Evolutionary conservation across 2,797 vertebrate genomes (phyloP), one percentile per base, ranked within the genome.

Genomic region (Scyliorhinus canicula): DNA sequence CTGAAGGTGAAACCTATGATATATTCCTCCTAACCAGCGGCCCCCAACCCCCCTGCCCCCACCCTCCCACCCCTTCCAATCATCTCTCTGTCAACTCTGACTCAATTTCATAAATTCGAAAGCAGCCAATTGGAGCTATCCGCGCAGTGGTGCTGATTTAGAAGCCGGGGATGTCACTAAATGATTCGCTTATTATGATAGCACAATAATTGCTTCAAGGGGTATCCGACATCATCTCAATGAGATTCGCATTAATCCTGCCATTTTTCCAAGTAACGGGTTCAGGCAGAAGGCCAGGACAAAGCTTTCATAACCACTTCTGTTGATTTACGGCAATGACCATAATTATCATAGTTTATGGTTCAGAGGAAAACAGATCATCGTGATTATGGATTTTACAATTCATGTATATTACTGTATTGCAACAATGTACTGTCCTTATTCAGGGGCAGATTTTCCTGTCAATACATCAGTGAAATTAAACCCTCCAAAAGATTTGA

Each of bases 281-380:
- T 60, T 91, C 60, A 63, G 57, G 60, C 60, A 91, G 9, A 63
- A 65, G 88, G 57, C 60, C 60, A 91, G 44, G n/a, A 44, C 65
- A 91, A 40, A 91, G 88, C n/a, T 91, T 65, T 65, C 60, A 91
- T 65, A 91, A 91, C 88, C 88, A 91, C 88, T 91, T 91, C 88
- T 91, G 88, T 65, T 91, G 88, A 91, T 91, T 91, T 63, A 91
- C 57, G 63, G 88, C 57, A 60, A 90, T 55, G 86, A 63, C 60
- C 77, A 65, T 91, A 65, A 91, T 91, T 91, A 91, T 63, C 40
- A 28, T 44, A 57, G 88, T 65, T 91, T 91, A 91, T 91, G 88
- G 40, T 63, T 65, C 88, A 65, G 88, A 91, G 88, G 28, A 65
- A 91, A 91, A 63, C 60, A 91, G 86, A 91, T 91, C 88, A 65